Base-by-base conservation (phyloP, 2,113 vertebrate genomes). In the Anhinga rufa region DNA sequence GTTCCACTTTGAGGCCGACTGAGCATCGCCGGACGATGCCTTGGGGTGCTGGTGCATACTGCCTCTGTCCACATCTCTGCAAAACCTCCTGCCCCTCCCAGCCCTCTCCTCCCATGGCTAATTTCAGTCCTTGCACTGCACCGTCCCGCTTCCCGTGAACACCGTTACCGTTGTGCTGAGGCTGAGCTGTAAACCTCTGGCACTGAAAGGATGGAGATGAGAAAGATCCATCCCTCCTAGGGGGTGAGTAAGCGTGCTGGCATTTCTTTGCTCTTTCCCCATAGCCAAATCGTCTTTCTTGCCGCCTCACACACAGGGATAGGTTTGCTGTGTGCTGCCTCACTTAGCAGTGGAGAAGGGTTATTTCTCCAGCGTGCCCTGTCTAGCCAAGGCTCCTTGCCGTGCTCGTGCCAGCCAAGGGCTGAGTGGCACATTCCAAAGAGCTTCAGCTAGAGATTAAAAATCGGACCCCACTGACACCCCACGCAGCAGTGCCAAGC, bases 131-230 rank as follows among this genome's bases (percentile, higher is more conserved):
- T 68, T 34, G 54, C 24, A 4, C 12, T 0, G 1, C 61, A 75
- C 13, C 42, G 54, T 24, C 57, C 55, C 29, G 1, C 18, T n/a
- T 4, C 46, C 36, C 17, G 4, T 1, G 1, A 17, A 20, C 16
- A n/a, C 9, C 15, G 6, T 12, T 4, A 4, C 20, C 7, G 1
- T 14, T 0, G 0, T 3, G 18, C 9, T 10, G 15, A 29, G 36
- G 36, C 36, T 66, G 86, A 61, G 49, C 75, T 46, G 55, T 28
- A 69, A 26, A 16, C 8, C 29, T 14, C n/a, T 64, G 36, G 32
- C 40, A 9, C 29, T 8, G 38, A 48, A 18, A 79, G 26, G 66
- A 10, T 40, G 38, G 20, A 38, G 69, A 52, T 0, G 1, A n/a
- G 52, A 42, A 77, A 38, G 44, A 10, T 3, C 21, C 24, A 40